Base-by-base conservation (phyloP, 2,888 invertebrate species). In the Stegophylla sp. region DNA sequence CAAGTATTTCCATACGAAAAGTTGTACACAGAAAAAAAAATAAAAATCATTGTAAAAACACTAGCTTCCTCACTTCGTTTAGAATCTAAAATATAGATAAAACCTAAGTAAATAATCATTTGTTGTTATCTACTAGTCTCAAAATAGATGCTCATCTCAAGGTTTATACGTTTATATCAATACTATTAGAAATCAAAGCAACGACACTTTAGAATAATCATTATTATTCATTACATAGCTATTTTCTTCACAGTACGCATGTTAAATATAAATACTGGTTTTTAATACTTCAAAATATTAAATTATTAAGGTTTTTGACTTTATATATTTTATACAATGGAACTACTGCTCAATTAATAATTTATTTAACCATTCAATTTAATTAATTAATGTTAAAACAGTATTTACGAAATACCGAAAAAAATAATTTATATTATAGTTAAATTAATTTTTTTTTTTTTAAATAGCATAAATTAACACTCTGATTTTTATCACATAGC, bases 261-360 rank as follows among this genome's bases (percentile, higher is more conserved):
- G 17, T 2, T 17, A 1, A 63, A 34, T 56, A 12, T 56, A 1
- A 56, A 56, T 23, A 1, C 20, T 56, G 17, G 63, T 63, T 63
- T 63, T 63, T 7, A 63, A 9, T 63, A 3, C 17, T 34, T 34
- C 63, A 17, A 34, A 63, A 63, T 34, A 3, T 34, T 63, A 34
- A 17, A 63, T 34, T 34, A 34, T 63, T 34, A 26, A 63, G 63
- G 15, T 63, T 63, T 7, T 56, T 56, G 23, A 56, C 23, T 56
- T 56, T 23, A 63, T 34, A 7, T 63, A 63, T 63, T 63, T 66
- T 66, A 26, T 66, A 66, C 45, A 20, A 66, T 45, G 45, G 15
- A 66, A 66, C 26, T 66, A 66, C 45, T 66, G 66, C 23, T 45
- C 45, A 23, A 66, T 1, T 66, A 45, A 66, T 23, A 66, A 66